Evolutionary conservation across 2,888 invertebrate species (phyloP), one percentile per base, ranked within the genome.

Genomic region (Drosophila barbarae): DNA sequence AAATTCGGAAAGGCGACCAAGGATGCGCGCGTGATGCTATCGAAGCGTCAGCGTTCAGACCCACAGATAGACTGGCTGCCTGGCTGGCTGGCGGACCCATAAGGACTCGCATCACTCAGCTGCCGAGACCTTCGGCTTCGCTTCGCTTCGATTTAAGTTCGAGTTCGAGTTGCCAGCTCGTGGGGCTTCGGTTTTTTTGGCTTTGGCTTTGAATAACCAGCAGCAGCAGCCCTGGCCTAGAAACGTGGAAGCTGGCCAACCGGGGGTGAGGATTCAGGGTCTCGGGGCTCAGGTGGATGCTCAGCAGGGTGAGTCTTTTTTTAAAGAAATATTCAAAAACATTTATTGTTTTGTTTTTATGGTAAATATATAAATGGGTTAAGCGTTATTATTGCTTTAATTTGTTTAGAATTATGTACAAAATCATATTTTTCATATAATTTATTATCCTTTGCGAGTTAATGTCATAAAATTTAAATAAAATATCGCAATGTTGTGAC

Each of bases 51-150:
- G 51, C 61, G 75, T 57, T 73, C 72, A 74, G 74, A 69, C 60
- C 69, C 79, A 82, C 70, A 79, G 77, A 85, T 81, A 81, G 85
- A 81, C 81, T 81, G 80, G 79, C 49, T 53, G 64, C 35, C 41
- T 30, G 46, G 46, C 30, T 18, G 46, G 21, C 64, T 30, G 18
- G 15, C 38, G 32, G 63, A 30, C 30, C 52, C 36, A 54, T 30
- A 47, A 68, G 56, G 47, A 47, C 46, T 54, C 57, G 36, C 49
- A 50, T 23, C 56, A 30, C 30, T 39, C 56, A 70, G 49, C 68
- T 52, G 53, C 67, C 67, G 60, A 68, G 67, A 44, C 52, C 52
- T 71, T 66, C 70, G 70, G 46, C 35, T 49, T 30, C 50, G 58
- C 66, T 66, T 51, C 69, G 57, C 66, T 69, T 52, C 69, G 69